phyloP scores from a whole-genome alignment of 2,888 invertebrate genomes.

The Orthosia incerta region DNA sequence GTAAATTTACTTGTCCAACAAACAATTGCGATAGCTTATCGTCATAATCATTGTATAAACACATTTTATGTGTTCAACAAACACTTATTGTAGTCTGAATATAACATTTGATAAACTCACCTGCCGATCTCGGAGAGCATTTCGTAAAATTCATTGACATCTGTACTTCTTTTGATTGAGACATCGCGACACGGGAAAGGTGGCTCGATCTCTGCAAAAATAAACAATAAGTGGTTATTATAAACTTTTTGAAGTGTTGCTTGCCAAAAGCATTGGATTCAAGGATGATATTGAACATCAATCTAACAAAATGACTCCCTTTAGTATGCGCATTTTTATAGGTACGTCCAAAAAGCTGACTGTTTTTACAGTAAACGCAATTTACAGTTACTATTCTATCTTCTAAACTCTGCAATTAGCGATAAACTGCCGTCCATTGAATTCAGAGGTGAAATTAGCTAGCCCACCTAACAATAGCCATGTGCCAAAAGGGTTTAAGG shows the following conservation, averaged over 20 bases:
- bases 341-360: neutral
- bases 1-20: conserved; percentile 44
- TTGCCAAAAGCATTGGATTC: neutral
- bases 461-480: neutral
- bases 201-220: conserved; percentile 95
- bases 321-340: neutral
- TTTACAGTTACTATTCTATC: neutral
- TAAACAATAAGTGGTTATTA: conserved; percentile 42
- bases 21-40: conserved; percentile 57
- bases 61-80: conserved; percentile 34
- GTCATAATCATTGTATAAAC: conserved; percentile 47
- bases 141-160: conserved; percentile 96
- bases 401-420: neutral
- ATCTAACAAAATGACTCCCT: neutral
- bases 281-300: neutral
- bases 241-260: neutral
- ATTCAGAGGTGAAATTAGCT: neutral
- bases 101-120: conserved; percentile 88
- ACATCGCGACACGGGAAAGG: conserved; percentile 97
- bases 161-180: conserved; percentile 94
- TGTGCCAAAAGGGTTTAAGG: neutral
- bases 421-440: neutral
- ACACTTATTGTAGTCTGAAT: conserved; percentile 26
- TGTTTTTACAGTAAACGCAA: no score
- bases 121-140: conserved; percentile 98